Evolutionary conservation across 2,888 invertebrate species (phyloP), one percentile per base, ranked within the genome.

Genomic region (Papilio gigon): DNA sequence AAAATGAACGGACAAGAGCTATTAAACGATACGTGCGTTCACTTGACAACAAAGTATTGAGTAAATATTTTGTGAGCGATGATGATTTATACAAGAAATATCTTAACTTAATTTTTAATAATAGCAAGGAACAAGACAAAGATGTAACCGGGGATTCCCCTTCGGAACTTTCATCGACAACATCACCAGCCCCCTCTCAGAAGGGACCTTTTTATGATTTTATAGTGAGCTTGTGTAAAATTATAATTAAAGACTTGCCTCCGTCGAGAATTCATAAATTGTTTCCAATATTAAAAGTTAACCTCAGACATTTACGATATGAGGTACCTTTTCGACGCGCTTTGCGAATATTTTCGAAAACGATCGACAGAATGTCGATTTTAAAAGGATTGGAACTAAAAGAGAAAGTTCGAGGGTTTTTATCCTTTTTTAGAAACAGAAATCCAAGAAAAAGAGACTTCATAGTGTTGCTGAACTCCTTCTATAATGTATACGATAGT

Each of bases 181-280:
- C 68, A 8, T 71, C 71, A 17, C 30, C 59, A 33, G 74, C 73
- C 63, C 40, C 62, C 50, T 30, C 33, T 60, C 58, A 58, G 58
- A 77, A 27, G 78, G 85, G 89, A 6, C 80, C 85, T 1, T 81
- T 86, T 58, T 85, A 80, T 65, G 75, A 85, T 65, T 85, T 89
- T 22, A 68, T 88, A 3, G 72, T 77, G 8, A 83, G 84, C 58
- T 77, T 89, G 37, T 88, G 86, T 70, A 73, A 80, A 20, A 74
- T 78, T 8, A 71, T 86, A 59, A 70, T 85, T 25, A 73, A 75
- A 8, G 78, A 79, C 66, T 84, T 84, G 66, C 53, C 71, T 5
- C 30, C 42, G 17, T 70, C 74, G 27, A 77, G 73, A 59, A 75
- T 85, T 11, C 75, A 75, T 5, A 71, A 61, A 56, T 88, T 85